Conservation (phyloP, 92 coral and sea anemone genomes). For the Epizoanthus scotinus region DNA sequence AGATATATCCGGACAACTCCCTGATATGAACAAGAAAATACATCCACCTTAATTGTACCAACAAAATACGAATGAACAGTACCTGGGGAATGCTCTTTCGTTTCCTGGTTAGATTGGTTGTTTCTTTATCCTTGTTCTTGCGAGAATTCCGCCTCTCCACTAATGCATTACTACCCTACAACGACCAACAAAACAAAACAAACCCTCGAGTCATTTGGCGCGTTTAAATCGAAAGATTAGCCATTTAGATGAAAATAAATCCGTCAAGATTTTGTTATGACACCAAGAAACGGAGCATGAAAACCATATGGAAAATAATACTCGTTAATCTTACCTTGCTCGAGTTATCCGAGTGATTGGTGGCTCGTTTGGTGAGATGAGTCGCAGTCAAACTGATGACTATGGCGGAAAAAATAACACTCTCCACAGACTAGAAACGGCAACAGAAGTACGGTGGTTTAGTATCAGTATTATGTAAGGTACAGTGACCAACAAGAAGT, state of each 20-base stretch:
- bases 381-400: conserved; percentile 98
- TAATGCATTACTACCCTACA: conserved; percentile 27
- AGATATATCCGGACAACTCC: conserved; percentile 18
- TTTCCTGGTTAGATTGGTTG: conserved; percentile 19
- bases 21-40: background rate
- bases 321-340: conserved; percentile 65
- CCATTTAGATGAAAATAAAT: background rate
- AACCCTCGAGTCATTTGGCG: background rate
- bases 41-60: background rate
- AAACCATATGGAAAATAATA: background rate
- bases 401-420: conserved; percentile 97
- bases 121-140: conserved; percentile 28
- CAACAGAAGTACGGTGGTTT: conserved; percentile 9
- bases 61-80: background rate
- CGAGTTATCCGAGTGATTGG: conserved; percentile 79
- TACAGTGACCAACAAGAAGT: conserved; percentile 12
- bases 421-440: conserved; percentile 87
- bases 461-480: background rate
- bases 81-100: conserved; percentile 37
- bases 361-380: conserved; percentile 95
- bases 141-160: conserved; percentile 41
- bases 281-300: background rate
- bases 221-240: background rate
- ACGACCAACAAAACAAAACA: conserved; percentile 36
- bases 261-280: background rate